A percentile compares a stretch with the other conserved stretches of the same genome.
phyloP scores from a whole-genome alignment of 2,113 vertebrate species.

The Myotis yumanensis region DNA sequence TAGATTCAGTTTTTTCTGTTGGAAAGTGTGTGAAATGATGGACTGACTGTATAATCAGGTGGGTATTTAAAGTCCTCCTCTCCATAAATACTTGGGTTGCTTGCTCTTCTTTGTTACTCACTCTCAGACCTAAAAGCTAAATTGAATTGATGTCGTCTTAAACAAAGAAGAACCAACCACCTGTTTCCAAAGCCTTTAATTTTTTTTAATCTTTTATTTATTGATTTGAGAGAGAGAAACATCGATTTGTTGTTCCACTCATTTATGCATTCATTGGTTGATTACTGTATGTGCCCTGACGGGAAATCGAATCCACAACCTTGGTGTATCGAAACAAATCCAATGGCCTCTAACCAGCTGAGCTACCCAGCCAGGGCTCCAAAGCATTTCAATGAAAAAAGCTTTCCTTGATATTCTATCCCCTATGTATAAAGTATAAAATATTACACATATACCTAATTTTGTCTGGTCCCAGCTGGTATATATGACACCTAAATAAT shows the following conservation, averaged over 20 bases:
- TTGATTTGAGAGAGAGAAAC: neutral
- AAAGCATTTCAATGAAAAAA: conserved; percentile 4
- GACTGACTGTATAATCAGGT: neutral
- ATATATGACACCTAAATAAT: conserved; percentile 27
- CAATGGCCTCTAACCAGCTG: neutral
- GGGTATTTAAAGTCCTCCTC: conserved; percentile 20
- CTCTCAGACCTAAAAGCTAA: neutral
- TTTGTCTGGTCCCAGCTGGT: neutral
- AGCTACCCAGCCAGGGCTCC: neutral
- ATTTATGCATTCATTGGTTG: neutral
- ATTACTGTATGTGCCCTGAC: neutral
- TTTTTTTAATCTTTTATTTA: neutral
- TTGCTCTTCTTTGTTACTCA: neutral
- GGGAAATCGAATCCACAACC: neutral
- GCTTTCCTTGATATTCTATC: neutral
- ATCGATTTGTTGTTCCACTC: neutral
- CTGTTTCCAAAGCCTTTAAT: neutral
- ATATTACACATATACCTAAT: neutral
- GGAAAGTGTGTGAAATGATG: conserved; percentile 41
- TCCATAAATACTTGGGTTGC: neutral
- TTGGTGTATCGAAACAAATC: neutral
- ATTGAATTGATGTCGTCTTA: neutral
- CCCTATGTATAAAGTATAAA: neutral
- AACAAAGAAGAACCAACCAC: neutral
- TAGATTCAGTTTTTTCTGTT: conserved; percentile 31